Conservation (phyloP, 2,888 invertebrate species). For the Eristalinus aeneus region DNA sequence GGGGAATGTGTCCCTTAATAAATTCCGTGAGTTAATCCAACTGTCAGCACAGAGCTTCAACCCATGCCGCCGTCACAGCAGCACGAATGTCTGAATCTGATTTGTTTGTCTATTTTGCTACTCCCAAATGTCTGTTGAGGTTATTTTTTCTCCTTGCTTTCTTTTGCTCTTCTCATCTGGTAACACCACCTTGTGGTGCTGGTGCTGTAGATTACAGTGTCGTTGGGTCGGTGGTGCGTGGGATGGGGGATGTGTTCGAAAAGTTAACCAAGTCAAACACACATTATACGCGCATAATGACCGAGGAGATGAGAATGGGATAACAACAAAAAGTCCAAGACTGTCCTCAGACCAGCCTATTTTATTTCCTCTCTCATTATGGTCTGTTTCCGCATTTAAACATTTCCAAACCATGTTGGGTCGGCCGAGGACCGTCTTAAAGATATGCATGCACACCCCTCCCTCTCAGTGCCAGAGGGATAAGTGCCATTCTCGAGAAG, state of each 20-base stretch:
- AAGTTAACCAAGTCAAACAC: neutral
- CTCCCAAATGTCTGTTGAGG: neutral
- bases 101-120: neutral
- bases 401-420: neutral
- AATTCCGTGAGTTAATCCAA: constrained; percentile 62
- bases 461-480: neutral
- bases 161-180: constrained; percentile 10
- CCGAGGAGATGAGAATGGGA: neutral
- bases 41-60: constrained; percentile 54
- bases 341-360: neutral
- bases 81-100: neutral
- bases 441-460: neutral
- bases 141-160: neutral
- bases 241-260: constrained; percentile 30
- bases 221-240: constrained; percentile 30
- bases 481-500: constrained; percentile 17
- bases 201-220: neutral
- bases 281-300: neutral
- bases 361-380: neutral
- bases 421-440: neutral
- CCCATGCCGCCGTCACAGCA: neutral
- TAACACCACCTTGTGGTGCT: constrained; percentile 36
- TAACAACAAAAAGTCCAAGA: neutral
- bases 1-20: constrained; percentile 43
- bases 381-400: neutral